Conservation (phyloP, 2,113 vertebrate genomes). For the Psephotus haematonotus region DNA sequence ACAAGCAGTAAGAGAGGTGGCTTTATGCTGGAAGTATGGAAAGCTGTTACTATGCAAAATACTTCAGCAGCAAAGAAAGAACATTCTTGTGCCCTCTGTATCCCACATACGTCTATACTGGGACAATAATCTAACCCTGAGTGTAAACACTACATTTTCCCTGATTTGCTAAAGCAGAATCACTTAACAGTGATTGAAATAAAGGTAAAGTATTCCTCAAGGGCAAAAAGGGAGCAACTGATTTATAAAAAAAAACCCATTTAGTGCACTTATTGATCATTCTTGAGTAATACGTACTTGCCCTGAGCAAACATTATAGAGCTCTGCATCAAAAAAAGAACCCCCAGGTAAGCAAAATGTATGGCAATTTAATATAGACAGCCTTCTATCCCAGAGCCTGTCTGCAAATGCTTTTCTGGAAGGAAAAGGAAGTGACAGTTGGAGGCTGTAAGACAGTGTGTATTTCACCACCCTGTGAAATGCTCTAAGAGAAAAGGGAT, state of each 20-base stretch:
- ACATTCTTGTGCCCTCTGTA: neutral
- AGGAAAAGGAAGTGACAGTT: neutral
- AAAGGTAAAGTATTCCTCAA: slow-evolving; percentile 29
- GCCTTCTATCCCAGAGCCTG: neutral
- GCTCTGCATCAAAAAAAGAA: neutral
- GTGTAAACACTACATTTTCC: neutral
- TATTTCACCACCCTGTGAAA: neutral
- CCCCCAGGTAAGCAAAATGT: neutral
- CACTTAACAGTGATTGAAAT: slow-evolving; percentile 36
- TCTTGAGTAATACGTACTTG: neutral
- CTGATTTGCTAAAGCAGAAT: neutral
- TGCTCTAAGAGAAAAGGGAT: neutral
- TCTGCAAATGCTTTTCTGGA: neutral
- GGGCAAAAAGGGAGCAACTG: slow-evolving; percentile 28
- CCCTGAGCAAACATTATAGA: neutral
- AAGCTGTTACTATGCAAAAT: neutral
- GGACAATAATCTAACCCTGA: neutral
- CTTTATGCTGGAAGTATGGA: neutral
- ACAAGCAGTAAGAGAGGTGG: neutral
- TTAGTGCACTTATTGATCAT: slow-evolving; percentile 24
- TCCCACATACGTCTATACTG: neutral
- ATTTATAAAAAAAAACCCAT: slow-evolving; percentile 32
- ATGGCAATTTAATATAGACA: neutral
- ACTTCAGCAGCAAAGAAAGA: neutral
- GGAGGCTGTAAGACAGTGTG: neutral